A percentile compares a stretch with the other conserved stretches of the same genome.
phyloP scores from a whole-genome alignment of 2,113 vertebrate genomes.

The Alligator mississippiensis region DNA sequence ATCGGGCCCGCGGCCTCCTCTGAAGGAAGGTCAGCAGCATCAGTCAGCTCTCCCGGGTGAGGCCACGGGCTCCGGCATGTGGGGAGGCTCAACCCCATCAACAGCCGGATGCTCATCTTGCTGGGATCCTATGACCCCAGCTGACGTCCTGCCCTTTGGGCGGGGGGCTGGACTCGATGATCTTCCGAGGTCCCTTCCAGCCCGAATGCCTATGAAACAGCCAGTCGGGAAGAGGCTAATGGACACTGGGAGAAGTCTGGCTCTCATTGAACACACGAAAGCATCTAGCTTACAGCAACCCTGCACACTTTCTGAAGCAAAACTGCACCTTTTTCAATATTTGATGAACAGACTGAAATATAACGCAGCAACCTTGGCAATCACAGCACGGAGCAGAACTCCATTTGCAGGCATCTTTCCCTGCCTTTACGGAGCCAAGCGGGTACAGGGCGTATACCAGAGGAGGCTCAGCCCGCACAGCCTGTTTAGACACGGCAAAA shows the following conservation, averaged over 20 bases:
- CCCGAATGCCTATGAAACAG: too few species aligned
- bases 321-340: neutral
- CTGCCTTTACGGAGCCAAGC: neutral
- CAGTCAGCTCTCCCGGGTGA: neutral
- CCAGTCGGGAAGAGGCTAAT: neutral
- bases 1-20: neutral
- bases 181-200: too few species aligned
- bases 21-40: neutral
- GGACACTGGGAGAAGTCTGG: neutral
- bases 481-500: constrained; percentile 40
- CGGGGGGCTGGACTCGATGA: too few species aligned
- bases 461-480: neutral
- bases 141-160: too few species aligned
- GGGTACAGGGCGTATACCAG: neutral
- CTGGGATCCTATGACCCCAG: too few species aligned
- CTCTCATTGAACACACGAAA: neutral
- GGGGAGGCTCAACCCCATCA: neutral
- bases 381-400: neutral
- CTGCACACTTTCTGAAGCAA: neutral
- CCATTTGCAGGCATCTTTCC: neutral
- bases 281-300: neutral
- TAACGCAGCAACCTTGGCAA: neutral
- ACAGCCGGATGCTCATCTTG: too few species aligned
- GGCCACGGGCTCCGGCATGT: neutral
- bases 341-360: neutral